Conservation (phyloP, 2,888 invertebrate genomes). For the Argyresthia goedartella region DNA sequence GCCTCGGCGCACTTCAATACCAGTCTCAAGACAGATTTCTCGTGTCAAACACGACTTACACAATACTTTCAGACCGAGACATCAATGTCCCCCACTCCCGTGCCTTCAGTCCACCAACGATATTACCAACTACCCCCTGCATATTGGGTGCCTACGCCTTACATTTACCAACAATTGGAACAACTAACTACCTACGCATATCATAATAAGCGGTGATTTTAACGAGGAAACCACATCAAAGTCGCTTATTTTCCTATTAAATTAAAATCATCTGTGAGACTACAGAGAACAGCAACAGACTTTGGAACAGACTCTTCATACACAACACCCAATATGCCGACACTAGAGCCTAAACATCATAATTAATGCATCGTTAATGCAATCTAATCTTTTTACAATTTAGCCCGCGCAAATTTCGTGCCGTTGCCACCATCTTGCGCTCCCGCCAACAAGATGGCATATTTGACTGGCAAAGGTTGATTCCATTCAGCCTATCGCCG, state of each 20-base stretch:
- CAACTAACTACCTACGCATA: not conserved
- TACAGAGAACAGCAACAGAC: not conserved
- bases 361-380: conserved; percentile 41
- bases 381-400: conserved; percentile 54
- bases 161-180: not conserved
- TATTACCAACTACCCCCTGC: conserved; percentile 35
- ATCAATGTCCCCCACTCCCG: conserved; percentile 58
- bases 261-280: no score
- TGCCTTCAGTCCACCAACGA: conserved; percentile 55
- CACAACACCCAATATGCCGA: conserved; percentile 65
- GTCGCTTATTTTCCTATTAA: no score
- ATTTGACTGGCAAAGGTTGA: not conserved
- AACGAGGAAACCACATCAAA: no score
- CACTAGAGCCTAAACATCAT: conserved; percentile 42
- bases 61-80: conserved; percentile 18
- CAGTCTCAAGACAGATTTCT: conserved; percentile 5
- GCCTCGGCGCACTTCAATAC: conserved; percentile 13
- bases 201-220: no score
- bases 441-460: conserved; percentile 2
- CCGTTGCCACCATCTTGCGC: conserved; percentile 19
- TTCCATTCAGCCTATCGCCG: not conserved
- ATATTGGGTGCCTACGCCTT: conserved; percentile 27
- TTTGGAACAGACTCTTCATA: conserved; percentile 22
- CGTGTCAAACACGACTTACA: conserved; percentile 3
- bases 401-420: conserved; percentile 35